Evolutionary conservation across 2,113 vertebrate species (phyloP), one percentile per base, ranked within the genome.

Genomic region (Dinomys branickii): DNA sequence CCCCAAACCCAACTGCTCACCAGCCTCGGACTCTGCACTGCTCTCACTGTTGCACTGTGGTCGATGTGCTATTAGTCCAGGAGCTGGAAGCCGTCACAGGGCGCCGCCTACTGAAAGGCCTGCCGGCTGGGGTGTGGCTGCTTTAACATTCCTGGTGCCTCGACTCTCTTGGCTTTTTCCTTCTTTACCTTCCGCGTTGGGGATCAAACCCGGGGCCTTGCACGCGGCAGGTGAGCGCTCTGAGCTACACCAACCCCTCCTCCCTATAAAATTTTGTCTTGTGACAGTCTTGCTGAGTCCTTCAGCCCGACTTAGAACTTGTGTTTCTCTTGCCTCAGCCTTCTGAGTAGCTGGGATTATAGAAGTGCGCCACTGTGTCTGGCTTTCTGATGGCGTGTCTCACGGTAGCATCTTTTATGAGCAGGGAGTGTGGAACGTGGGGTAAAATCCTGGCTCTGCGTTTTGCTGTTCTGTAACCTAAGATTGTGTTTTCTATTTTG

Each of bases 31-130:
- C 44, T 59, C 80, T 85, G 85, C 2, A 33, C 7, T n/a, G 16
- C 1, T 77, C 11, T 47, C 24, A 0, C 9, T 44, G 28, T 81
- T 12, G 6, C 9, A 0, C 3, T 78, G n/a, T 54, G 0, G 0
- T 61, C 1, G 0, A n/a, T 6, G 1, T 87, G 50, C 19, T 65
- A 14, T 7, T 28, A 71, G 16, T 59, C 50, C 52, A 38, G 78
- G 33, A 7, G 13, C 26, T 13, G 28, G 75, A 90, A 56, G 35
- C 30, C 26, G 1, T n/a, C 56, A 1, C 44, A 24, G 24, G 22
- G 12, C 35, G 3, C 20, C 19, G 69, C 50, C 73, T 47, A 54
- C 2, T 20, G 8, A 58, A 41, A 0, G 11, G 4, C 75, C 3
- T 44, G 33, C 84, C 30, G 3, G 9, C 35, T 54, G 35, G 11